These are phyloP conservation scores for Prietella phreatophila DNA, from an alignment of 2,113 vertebrate genomes.

Conservation along the genomic window DNA sequence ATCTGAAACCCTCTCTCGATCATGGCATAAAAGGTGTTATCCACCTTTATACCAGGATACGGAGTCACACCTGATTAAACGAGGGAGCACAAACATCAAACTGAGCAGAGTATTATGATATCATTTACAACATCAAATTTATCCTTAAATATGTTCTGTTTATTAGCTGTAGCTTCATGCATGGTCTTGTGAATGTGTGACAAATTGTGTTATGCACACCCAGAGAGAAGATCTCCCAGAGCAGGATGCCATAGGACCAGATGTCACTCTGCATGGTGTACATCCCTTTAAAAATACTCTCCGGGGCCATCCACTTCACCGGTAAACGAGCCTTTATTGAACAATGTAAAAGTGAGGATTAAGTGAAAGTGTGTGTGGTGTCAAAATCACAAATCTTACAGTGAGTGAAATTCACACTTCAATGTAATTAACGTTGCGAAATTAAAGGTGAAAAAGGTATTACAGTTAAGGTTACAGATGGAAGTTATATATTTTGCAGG, in stretches of 20 bases:
- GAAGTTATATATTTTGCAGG: not conserved
- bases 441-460: not conserved
- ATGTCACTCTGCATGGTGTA: slow-evolving; percentile 96
- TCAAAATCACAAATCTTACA: too few relatives aligned
- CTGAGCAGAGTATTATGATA: not conserved
- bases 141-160: not conserved
- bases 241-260: slow-evolving; percentile 93
- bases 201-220: slow-evolving; percentile 66
- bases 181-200: not conserved
- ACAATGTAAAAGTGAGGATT: not conserved
- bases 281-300: slow-evolving; percentile 88
- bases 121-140: not conserved
- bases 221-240: slow-evolving; percentile 98
- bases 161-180: not conserved
- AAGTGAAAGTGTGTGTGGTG: not conserved
- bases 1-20: slow-evolving; percentile 92
- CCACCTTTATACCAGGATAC: slow-evolving; percentile 91
- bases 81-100: not conserved
- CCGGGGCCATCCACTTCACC: slow-evolving; percentile 98
- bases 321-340: slow-evolving; percentile 83
- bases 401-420: not conserved
- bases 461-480: not conserved
- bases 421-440: not conserved
- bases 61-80: slow-evolving; percentile 84
- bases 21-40: slow-evolving; percentile 85